Evolutionary conservation across 2,113 vertebrate species (phyloP).

Genomic region (Chlorocebus sabaeus): DNA sequence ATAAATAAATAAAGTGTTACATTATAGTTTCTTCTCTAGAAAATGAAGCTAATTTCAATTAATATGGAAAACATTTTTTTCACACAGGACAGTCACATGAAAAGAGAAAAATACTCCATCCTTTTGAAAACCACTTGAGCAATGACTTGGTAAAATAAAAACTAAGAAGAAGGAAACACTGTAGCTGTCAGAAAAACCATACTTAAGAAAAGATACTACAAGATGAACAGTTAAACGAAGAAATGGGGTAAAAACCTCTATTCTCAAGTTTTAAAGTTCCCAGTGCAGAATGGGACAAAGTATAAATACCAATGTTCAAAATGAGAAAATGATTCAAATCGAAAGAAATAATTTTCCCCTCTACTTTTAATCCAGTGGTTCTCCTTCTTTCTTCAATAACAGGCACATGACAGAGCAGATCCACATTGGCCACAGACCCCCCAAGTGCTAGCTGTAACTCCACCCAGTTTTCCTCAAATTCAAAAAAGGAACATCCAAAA

Average conservation of each 20-base stretch:
- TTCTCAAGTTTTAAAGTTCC: background rate
- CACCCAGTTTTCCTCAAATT: slow-evolving; percentile 4
- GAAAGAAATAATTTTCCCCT: background rate
- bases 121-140: background rate
- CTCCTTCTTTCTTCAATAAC: background rate
- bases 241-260: background rate
- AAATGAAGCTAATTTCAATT: slow-evolving; percentile 33
- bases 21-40: background rate
- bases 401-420: background rate
- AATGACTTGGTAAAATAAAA: slow-evolving; percentile 39
- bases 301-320: background rate
- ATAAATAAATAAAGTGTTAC: background rate
- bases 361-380: background rate
- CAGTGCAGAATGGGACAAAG: background rate
- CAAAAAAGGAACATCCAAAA: slow-evolving; percentile 6
- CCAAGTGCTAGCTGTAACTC: background rate
- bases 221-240: background rate
- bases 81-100: background rate
- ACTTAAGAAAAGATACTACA: background rate
- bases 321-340: background rate
- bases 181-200: background rate
- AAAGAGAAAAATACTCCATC: background rate
- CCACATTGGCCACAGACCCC: background rate
- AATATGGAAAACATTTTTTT: slow-evolving; percentile 24
- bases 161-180: background rate